phyloP scores from a whole-genome alignment of 1,140 invertebrate species.

The Polyergus mexicanus region DNA sequence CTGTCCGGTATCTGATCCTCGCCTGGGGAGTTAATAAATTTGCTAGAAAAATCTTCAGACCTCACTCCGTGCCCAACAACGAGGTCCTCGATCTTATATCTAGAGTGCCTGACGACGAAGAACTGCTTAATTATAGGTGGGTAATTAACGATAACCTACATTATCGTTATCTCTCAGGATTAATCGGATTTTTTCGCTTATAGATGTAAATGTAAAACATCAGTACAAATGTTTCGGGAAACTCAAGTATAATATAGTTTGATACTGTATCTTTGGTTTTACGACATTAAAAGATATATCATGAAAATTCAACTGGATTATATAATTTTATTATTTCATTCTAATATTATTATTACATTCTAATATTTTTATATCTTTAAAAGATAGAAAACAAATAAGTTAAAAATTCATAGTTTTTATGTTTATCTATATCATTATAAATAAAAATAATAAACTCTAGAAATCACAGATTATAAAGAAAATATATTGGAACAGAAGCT shows the following conservation, averaged over 20 bases:
- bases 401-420: neutral
- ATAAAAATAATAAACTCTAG: neutral
- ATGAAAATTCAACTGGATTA: neutral
- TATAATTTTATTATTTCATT: slow-evolving; percentile 4
- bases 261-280: neutral
- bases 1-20: slow-evolving; percentile 96
- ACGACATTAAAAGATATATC: neutral
- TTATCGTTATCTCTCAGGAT: neutral
- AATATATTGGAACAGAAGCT: neutral
- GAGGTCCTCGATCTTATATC: slow-evolving; percentile 98
- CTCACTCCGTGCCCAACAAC: slow-evolving; percentile 98
- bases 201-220: slow-evolving; percentile 50
- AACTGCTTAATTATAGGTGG: slow-evolving; percentile 91
- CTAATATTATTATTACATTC: neutral
- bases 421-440: neutral
- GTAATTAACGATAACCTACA: slow-evolving; percentile 8
- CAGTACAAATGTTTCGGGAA: slow-evolving; percentile 6
- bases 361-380: slow-evolving; percentile 5
- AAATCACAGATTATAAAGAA: neutral
- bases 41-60: slow-evolving; percentile 96
- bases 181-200: slow-evolving; percentile 46
- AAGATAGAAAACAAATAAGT: neutral
- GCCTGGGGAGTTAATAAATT: slow-evolving; percentile 99
- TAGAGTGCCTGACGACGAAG: slow-evolving; percentile 97
- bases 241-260: slow-evolving; percentile 46